Base-by-base conservation (phyloP, 64 coral and sea anemone genomes). In the Acropora tenuis region DNA sequence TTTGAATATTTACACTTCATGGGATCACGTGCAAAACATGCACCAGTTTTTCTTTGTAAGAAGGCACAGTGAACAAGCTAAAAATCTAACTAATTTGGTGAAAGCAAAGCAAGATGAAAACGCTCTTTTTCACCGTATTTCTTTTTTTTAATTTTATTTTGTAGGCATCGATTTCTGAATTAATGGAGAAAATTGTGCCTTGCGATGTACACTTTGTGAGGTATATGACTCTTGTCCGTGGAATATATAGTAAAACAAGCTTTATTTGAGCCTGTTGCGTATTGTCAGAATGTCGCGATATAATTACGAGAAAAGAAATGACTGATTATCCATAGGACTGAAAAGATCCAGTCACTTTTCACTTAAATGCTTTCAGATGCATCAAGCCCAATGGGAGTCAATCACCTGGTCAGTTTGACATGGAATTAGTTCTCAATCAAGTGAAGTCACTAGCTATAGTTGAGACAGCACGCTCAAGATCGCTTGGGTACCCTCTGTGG, bases 161-260 rank as follows among this genome's bases (percentile, higher is more conserved):
- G 53, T 20, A 91, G 90, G 76, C 50, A 41, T 85, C 90, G 46
- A 81, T 91, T 17, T 43, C 80, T 15, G 90, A 91, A 76, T 6
- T 91, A 12, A 82, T 91, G 80, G 69, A 91, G 45, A 91, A 83
- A 73, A 46, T 84, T 60, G 50, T 91, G 79, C 76, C 80, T 40
- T 76, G 90, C 58, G 80, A 91, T 15, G 58, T 85, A 2, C 90
- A 91, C 59, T 91, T 91, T 77, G 50, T 91, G 3, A 91, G 79
- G 89, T 90, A 48, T 46, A 61, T 3, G 12, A 71, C 5, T 3
- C 68, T 71, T 71, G 3, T 20, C 68, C 68, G 30, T 19, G 8
- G 18, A 12, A 55, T 55, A 4, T 30, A 0, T 30, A 30, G 0
- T 30, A 30, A 30, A 30, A 30, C 30, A 30, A 30, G 30, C 30